phyloP scores from a whole-genome alignment of 37 sponge, comb jelly and placozoan genomes.

The Bolinopsis microptera region DNA sequence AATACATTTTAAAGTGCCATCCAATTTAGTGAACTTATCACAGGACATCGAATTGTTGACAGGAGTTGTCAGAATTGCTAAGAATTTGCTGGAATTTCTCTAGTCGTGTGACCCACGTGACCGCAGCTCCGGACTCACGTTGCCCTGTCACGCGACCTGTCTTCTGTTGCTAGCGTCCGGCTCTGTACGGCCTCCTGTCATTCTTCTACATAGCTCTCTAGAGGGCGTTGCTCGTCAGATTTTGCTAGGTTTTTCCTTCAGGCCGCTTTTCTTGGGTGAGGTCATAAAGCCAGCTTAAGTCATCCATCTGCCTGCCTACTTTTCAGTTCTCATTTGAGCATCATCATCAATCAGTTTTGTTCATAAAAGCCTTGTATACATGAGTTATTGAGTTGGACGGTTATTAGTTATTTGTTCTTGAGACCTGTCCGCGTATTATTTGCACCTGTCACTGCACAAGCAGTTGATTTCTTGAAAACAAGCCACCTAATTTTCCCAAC shows the following conservation, averaged over 20 bases:
- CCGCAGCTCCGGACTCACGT: not conserved
- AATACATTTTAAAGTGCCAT: slow-evolving; percentile 44
- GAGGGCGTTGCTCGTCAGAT: not conserved
- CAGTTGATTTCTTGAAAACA: not conserved
- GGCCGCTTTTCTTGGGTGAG: not conserved
- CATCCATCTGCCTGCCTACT: not conserved
- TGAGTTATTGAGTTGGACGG: too few species aligned
- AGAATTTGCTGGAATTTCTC: slow-evolving; percentile 31
- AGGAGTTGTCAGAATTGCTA: slow-evolving; percentile 15
- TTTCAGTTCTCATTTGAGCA: too few species aligned
- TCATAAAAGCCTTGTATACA: too few species aligned
- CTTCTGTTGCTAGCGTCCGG: not conserved
- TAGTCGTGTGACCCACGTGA: not conserved
- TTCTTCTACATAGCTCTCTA: not conserved
- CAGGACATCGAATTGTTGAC: slow-evolving; percentile 22
- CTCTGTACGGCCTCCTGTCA: not conserved
- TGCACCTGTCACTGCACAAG: too few species aligned
- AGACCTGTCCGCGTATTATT: too few species aligned
- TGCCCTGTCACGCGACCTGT: not conserved
- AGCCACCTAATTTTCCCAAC: not conserved
- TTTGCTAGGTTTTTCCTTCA: not conserved
- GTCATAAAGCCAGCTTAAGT: not conserved
- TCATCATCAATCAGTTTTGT: too few species aligned
- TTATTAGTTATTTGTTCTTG: too few species aligned
- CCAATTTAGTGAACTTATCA: slow-evolving; percentile 25